A percentile compares a stretch with the other conserved stretches of the same genome.
phyloP scores from a whole-genome alignment of 1,140 invertebrate genomes.

The Halesus radiatus region DNA sequence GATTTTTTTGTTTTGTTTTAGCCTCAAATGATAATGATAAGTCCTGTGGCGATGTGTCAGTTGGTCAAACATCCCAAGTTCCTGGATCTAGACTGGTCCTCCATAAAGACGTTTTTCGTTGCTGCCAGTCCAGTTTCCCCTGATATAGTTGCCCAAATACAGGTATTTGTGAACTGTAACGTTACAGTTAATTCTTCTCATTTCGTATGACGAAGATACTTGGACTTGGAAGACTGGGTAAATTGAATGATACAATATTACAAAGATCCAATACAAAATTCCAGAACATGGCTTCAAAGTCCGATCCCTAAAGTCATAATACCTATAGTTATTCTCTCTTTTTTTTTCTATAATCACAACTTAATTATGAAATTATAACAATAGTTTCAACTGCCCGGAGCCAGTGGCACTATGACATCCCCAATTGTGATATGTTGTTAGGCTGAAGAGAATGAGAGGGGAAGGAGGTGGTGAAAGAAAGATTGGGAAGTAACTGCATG shows the following conservation, averaged over 20 bases:
- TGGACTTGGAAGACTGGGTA: background rate
- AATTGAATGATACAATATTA: background rate
- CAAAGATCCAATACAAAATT: background rate
- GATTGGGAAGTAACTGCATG: no score
- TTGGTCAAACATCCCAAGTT: conserved; percentile 4
- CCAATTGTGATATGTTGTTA: no score
- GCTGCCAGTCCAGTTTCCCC: background rate
- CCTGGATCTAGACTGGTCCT: background rate
- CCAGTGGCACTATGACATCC: no score
- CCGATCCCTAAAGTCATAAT: no score
- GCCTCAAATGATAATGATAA: conserved; percentile 13
- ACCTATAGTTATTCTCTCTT: no score
- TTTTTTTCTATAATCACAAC: no score
- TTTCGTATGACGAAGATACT: background rate
- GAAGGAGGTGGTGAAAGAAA: no score
- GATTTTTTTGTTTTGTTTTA: conserved; percentile 3
- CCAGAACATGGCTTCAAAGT: no score
- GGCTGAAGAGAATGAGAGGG: no score
- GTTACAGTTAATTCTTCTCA: no score
- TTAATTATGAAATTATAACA: no score
- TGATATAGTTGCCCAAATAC: background rate
- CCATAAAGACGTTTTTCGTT: background rate
- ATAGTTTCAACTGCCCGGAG: no score
- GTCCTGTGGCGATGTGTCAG: conserved; percentile 7
- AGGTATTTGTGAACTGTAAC: background rate